phyloP scores from a whole-genome alignment of 1,140 invertebrate genomes.

The Drosophila tristis region DNA sequence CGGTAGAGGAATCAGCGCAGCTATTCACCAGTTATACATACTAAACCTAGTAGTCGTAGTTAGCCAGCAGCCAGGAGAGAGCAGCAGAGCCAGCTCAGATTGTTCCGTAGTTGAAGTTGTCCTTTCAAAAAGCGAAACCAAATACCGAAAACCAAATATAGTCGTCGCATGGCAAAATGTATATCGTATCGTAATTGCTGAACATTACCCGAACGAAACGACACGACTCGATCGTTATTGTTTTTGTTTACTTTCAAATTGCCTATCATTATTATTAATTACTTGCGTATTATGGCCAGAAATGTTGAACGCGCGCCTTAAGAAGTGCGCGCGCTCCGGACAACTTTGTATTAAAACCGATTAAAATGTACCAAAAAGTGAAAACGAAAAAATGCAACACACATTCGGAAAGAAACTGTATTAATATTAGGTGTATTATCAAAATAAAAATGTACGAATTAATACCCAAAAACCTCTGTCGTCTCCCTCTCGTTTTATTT shows the following conservation, averaged over 20 bases:
- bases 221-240: slow-evolving; percentile 32
- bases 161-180: slow-evolving; percentile 34
- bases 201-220: slow-evolving; percentile 50
- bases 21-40: slow-evolving; percentile 61
- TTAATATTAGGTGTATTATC: slow-evolving; percentile 76
- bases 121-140: slow-evolving; percentile 35
- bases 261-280: slow-evolving; percentile 21
- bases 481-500: slow-evolving; percentile 1
- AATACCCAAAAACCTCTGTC: slow-evolving; percentile 38
- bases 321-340: slow-evolving; percentile 44
- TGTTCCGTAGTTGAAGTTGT: slow-evolving; percentile 58
- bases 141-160: slow-evolving; percentile 38
- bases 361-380: slow-evolving; percentile 56
- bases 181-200: slow-evolving; percentile 79
- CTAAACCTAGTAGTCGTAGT: slow-evolving; percentile 63
- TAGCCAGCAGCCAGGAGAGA: slow-evolving; percentile 42
- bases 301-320: slow-evolving; percentile 43
- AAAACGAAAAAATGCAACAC: slow-evolving; percentile 36
- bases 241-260: slow-evolving; percentile 46
- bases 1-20: slow-evolving; percentile 62
- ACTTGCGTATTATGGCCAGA: slow-evolving; percentile 33
- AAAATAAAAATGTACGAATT: slow-evolving; percentile 74
- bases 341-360: slow-evolving; percentile 35
- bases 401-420: slow-evolving; percentile 68
- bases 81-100: slow-evolving; percentile 54